Evolutionary conservation across 2,113 vertebrate species (phyloP).

Genomic region (Alethe diademata): DNA sequence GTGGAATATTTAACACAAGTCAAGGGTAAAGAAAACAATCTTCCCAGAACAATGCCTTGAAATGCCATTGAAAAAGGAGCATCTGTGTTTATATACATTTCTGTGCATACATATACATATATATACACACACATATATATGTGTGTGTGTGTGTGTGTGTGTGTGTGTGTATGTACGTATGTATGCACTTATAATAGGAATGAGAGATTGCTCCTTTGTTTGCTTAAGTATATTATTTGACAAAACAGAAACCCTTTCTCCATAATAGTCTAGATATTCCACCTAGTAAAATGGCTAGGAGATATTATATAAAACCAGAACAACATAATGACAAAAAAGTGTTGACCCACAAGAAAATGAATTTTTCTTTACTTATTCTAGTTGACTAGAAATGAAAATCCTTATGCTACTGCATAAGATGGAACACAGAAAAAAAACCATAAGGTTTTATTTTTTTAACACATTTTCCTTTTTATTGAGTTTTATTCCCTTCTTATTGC

Average conservation of each 20-base stretch:
- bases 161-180: not conserved
- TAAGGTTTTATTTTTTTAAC: not conserved
- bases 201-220: not conserved
- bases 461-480: slow-evolving; percentile 10
- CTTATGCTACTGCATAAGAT: not conserved
- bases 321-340: not conserved
- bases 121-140: too few species aligned
- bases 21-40: slow-evolving; percentile 68
- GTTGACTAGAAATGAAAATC: not conserved
- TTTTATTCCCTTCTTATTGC: slow-evolving; percentile 45
- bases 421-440: not conserved
- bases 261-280: not conserved
- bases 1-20: slow-evolving; percentile 66
- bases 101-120: accelerated
- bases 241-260: not conserved
- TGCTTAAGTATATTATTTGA: not conserved
- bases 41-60: not conserved
- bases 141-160: too few species aligned
- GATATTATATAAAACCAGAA: not conserved
- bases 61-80: not conserved
- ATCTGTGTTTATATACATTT: not conserved
- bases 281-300: not conserved
- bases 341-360: not conserved
- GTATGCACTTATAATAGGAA: not conserved
- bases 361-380: not conserved